Evolutionary conservation across 2,113 vertebrate species (phyloP).

Genomic region (Oriolus oriolus): DNA sequence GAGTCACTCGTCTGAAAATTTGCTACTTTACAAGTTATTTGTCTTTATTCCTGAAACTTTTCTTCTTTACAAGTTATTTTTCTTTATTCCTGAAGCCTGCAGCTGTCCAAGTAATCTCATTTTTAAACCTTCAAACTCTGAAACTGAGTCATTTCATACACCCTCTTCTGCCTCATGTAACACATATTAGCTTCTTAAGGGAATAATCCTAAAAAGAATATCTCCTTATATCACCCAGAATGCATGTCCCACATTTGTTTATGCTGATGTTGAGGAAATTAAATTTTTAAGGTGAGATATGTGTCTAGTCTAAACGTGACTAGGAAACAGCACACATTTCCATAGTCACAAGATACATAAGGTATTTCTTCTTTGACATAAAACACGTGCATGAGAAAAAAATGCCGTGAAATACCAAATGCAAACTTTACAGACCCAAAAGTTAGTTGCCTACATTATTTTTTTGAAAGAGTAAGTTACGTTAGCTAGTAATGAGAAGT

Average conservation of each 20-base stretch:
- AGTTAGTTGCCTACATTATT: background rate
- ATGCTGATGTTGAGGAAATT: background rate
- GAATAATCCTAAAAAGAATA: background rate
- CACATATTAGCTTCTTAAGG: background rate
- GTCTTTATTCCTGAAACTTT: background rate
- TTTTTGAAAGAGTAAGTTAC: background rate
- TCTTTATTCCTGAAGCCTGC: background rate
- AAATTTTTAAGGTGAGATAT: background rate
- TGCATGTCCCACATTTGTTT: background rate
- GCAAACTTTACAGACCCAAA: background rate
- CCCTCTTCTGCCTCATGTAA: background rate
- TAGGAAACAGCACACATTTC: background rate
- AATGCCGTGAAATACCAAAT: background rate
- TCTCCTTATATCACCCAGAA: background rate
- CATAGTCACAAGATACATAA: background rate
- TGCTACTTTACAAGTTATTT: background rate
- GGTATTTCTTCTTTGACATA: background rate
- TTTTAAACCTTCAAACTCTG: background rate
- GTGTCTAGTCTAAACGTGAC: background rate
- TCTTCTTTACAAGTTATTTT: background rate
- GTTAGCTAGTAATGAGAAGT: background rate
- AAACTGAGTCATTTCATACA: background rate
- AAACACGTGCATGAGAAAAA: background rate
- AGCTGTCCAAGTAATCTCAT: background rate
- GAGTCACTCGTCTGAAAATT: background rate